phyloP scores from a whole-genome alignment of 2,113 vertebrate genomes.

The Acrocephalus arundinaceus region DNA sequence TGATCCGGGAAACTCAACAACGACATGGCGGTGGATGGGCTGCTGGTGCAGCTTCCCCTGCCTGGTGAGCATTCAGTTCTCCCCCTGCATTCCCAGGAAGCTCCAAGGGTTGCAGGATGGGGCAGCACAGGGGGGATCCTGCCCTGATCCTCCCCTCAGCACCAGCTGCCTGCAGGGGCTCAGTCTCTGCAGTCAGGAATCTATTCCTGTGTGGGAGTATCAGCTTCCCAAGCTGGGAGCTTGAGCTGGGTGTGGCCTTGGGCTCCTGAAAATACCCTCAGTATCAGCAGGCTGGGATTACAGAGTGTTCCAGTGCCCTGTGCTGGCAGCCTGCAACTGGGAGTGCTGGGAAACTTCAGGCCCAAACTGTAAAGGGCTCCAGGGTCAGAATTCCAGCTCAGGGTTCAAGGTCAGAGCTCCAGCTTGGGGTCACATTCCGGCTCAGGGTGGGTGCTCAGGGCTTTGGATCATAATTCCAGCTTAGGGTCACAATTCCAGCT shows the following conservation, averaged over 20 bases:
- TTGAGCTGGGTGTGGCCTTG: not conserved
- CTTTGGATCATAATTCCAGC: too few species aligned
- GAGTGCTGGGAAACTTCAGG: not conserved
- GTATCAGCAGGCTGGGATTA: not conserved
- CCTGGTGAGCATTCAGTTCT: conserved; percentile 76
- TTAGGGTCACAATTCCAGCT: too few species aligned
- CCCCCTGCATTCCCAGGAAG: accelerated
- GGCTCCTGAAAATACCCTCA: not conserved
- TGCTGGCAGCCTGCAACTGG: not conserved
- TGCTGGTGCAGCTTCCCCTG: conserved; percentile 93
- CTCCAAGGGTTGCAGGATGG: not conserved
- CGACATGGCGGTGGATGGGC: conserved; percentile 85
- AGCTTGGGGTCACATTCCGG: too few species aligned
- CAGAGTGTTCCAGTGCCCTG: not conserved
- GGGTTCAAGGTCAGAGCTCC: too few species aligned
- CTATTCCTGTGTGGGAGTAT: not conserved
- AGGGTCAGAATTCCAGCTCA: not conserved
- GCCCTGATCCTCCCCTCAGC: not conserved
- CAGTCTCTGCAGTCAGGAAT: not conserved
- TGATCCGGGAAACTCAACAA: conserved; percentile 88
- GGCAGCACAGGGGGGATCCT: not conserved
- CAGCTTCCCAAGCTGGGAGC: not conserved
- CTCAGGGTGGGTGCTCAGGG: too few species aligned
- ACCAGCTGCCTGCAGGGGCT: not conserved
- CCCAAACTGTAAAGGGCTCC: not conserved